phyloP scores from a whole-genome alignment of 2,888 invertebrate genomes.

The Tenthredo amoena region DNA sequence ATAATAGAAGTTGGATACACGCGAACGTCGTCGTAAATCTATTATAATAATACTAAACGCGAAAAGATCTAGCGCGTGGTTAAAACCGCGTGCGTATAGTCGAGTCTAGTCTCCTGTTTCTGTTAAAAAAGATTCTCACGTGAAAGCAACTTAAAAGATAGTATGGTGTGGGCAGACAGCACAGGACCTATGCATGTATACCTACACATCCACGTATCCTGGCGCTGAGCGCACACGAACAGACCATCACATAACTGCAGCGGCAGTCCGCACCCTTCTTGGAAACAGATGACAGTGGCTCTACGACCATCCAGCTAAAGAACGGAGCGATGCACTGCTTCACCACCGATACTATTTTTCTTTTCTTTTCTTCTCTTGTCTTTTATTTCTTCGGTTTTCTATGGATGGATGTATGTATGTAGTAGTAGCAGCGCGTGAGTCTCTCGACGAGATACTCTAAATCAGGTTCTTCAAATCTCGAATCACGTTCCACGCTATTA shows the following conservation, averaged over 20 bases:
- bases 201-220: constrained; percentile 66
- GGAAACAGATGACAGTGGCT: constrained; percentile 48
- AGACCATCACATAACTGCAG: constrained; percentile 50
- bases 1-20: neutral
- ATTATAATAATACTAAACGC: neutral
- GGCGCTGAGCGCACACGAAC: constrained; percentile 59
- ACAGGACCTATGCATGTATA: constrained; percentile 55
- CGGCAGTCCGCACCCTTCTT: constrained; percentile 44
- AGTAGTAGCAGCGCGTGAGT: neutral
- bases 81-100: neutral
- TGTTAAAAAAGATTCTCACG: neutral
- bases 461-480: constrained; percentile 42
- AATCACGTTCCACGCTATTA: constrained; percentile 27
- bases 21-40: neutral
- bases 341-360: neutral
- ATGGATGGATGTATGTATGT: neutral
- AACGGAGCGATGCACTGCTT: neutral
- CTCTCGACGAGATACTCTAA: constrained; percentile 1
- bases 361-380: neutral
- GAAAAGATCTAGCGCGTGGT: neutral
- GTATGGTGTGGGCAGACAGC: constrained; percentile 7
- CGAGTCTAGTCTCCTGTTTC: neutral
- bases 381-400: neutral
- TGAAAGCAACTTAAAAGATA: constrained; percentile 10
- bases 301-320: constrained; percentile 30